phyloP scores from a whole-genome alignment of 2,113 vertebrate species.

The Canis aureus region DNA sequence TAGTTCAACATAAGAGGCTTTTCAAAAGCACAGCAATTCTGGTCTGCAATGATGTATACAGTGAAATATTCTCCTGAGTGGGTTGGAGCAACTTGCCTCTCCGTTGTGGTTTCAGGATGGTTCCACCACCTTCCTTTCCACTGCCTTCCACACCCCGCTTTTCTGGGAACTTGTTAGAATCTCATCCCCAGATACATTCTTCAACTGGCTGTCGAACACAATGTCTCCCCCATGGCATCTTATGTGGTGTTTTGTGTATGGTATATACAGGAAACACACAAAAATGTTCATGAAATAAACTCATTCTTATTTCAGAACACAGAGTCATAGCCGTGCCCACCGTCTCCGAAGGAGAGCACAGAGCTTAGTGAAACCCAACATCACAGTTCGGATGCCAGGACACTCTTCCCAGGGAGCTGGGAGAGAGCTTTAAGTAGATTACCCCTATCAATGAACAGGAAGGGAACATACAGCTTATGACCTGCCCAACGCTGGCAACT shows the following conservation, averaged over 20 bases:
- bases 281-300: background rate
- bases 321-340: background rate
- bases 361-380: background rate
- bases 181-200: background rate
- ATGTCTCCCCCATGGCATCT: background rate
- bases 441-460: background rate
- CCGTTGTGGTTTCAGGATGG: rapidly evolving
- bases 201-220: background rate
- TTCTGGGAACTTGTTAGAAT: background rate
- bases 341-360: background rate
- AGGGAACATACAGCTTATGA: background rate
- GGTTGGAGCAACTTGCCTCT: background rate
- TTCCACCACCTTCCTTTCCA: background rate
- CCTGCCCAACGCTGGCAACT: background rate
- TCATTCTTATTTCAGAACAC: background rate
- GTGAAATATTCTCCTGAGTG: background rate
- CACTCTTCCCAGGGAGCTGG: background rate
- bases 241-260: rapidly evolving
- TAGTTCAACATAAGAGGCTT: background rate
- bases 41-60: background rate
- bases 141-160: background rate
- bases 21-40: background rate
- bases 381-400: background rate
- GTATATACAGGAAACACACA: background rate
- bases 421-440: background rate